Base-by-base conservation (phyloP, 2,888 invertebrate species). In the Microplitis deprimator region DNA sequence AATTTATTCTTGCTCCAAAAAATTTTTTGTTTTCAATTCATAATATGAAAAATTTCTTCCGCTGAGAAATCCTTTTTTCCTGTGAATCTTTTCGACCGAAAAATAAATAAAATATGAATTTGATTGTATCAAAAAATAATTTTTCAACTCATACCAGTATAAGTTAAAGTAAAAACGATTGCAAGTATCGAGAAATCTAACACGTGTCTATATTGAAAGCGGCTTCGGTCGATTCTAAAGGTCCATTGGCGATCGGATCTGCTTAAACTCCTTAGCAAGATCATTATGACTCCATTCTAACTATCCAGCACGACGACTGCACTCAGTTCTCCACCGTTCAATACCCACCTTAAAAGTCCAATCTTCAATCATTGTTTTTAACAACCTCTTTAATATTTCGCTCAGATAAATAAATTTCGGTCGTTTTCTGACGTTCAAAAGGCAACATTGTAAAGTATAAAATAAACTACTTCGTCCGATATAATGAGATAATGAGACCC, bases 241-340 rank as follows among this genome's bases (percentile, higher is more conserved):
- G 68, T 73, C 62, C 71, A 75, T 50, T 73, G 77, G 67, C 70
- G 79, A 79, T 79, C 79, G 73, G 77, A 79, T 79, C 79, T 77
- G 50, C 40, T 73, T 67, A 50, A 39, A 68, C 76, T 74, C 64
- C 73, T 70, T 50, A 61, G 39, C 39, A 65, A 29, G 73, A 77
- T 77, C 75, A 69, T 79, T 79, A 79, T 77, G 73, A 76, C 79
- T 79, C 77, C 73, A 79, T 79, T 75, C 73, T 77, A 71, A 72
- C 73, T 61, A 8, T 13, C 50, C 8, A 8, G 68, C 60, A 68
- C 73, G 69, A 61, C 72, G 59, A 70, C 59, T 17, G 29, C 65
- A 50, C 62, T 72, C 67, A 67, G 64, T 20, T 20, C 60, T 68
- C 38, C 62, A 59, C 61, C 10, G 29, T 4, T 29, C 29, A 29